Evolutionary conservation across 2,888 invertebrate species (phyloP).

Genomic region (Leuctra nigra): DNA sequence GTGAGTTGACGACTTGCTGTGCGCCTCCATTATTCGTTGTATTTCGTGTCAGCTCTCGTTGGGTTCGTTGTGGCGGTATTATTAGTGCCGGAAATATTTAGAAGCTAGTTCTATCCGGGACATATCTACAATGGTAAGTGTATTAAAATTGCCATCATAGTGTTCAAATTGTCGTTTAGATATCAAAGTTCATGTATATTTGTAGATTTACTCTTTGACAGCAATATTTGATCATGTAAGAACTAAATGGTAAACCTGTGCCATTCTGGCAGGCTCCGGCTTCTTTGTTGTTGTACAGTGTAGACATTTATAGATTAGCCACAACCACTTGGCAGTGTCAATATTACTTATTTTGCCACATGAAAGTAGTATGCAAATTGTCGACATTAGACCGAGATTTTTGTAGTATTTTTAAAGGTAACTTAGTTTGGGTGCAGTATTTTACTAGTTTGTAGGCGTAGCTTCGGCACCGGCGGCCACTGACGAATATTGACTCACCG

Average conservation of each 20-base stretch:
- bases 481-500: background rate
- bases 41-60: slow-evolving; percentile 28
- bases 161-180: background rate
- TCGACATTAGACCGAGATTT: background rate
- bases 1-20: slow-evolving; percentile 19
- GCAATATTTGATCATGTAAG: background rate
- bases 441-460: slow-evolving; percentile 12
- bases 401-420: background rate
- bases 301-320: background rate
- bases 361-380: background rate
- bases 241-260: background rate
- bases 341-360: background rate
- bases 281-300: slow-evolving; percentile 12
- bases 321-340: background rate
- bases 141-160: slow-evolving; percentile 23
- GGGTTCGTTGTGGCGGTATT: slow-evolving; percentile 30
- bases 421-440: background rate
- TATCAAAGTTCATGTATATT: background rate
- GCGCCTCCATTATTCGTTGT: slow-evolving; percentile 28
- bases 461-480: background rate
- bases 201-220: background rate
- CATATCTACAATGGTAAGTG: slow-evolving; percentile 32
- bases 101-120: slow-evolving; percentile 30
- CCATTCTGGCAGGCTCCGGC: slow-evolving; percentile 9
- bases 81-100: slow-evolving; percentile 29